Percentiles rank a stretch among this genome's conserved stretches.
phyloP scores from a whole-genome alignment of 2,113 vertebrate species.

The Mobula birostris region DNA sequence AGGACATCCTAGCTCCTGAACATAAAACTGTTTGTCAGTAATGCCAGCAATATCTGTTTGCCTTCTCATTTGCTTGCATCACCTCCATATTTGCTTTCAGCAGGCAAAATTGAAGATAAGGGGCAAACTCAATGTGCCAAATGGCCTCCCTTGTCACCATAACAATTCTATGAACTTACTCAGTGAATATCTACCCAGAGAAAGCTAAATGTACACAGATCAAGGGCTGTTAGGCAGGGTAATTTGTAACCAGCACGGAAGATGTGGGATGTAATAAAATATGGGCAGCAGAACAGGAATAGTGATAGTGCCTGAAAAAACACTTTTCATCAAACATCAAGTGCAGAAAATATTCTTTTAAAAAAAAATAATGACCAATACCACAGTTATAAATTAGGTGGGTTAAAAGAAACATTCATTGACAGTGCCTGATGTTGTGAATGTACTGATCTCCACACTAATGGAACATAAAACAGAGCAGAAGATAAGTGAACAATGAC shows the following conservation, averaged over 20 bases:
- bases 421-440: background rate
- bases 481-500: conserved; percentile 18
- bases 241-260: conserved; percentile 12
- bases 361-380: background rate
- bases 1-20: too few species aligned
- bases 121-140: too few species aligned
- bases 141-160: too few species aligned
- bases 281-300: background rate
- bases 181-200: too few species aligned
- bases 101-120: too few species aligned
- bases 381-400: background rate
- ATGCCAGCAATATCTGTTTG: too few species aligned
- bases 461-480: background rate
- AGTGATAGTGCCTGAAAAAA: background rate
- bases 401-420: conserved; percentile 11
- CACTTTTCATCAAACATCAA: conserved; percentile 12
- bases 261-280: background rate
- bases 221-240: background rate
- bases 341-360: conserved; percentile 29
- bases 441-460: background rate
- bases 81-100: too few species aligned
- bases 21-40: too few species aligned
- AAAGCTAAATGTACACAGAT: background rate
- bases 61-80: too few species aligned
- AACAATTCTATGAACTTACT: too few species aligned